Evolutionary conservation across 2,888 invertebrate species (phyloP).

Genomic region (Metallyticus violacea): DNA sequence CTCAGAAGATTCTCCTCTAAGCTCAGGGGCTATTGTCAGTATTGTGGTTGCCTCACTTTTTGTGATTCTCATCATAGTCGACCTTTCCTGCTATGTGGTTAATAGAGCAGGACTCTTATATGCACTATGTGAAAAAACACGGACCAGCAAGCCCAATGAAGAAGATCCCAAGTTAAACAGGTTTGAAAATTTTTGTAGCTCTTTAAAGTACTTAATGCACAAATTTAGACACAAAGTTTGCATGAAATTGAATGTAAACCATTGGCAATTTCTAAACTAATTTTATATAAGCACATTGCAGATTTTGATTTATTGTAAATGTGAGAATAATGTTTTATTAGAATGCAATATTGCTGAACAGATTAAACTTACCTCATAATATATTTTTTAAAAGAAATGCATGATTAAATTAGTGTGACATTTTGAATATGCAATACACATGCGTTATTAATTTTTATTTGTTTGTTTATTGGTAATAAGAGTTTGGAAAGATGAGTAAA

Average conservation of each 20-base stretch:
- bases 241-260: not conserved
- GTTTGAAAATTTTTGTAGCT: slow-evolving; percentile 46
- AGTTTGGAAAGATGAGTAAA: not conserved
- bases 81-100: slow-evolving; percentile 75
- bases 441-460: not conserved
- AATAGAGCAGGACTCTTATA: slow-evolving; percentile 54
- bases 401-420: not conserved
- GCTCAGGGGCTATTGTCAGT: slow-evolving; percentile 77
- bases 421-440: not conserved
- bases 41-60: slow-evolving; percentile 79
- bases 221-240: not conserved
- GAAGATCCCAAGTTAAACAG: slow-evolving; percentile 83
- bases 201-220: not conserved
- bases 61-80: slow-evolving; percentile 69
- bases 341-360: not conserved
- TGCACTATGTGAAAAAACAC: slow-evolving; percentile 50
- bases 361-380: not conserved
- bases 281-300: not conserved
- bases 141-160: slow-evolving; percentile 65
- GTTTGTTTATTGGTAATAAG: not conserved
- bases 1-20: slow-evolving; percentile 44
- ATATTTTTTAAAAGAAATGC: too few species aligned
- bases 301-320: not conserved
- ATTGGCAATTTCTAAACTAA: not conserved
- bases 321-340: not conserved